Percentiles rank a stretch among this genome's conserved stretches.
phyloP scores from a whole-genome alignment of 2,888 invertebrate species.

The Norana najaformis region DNA sequence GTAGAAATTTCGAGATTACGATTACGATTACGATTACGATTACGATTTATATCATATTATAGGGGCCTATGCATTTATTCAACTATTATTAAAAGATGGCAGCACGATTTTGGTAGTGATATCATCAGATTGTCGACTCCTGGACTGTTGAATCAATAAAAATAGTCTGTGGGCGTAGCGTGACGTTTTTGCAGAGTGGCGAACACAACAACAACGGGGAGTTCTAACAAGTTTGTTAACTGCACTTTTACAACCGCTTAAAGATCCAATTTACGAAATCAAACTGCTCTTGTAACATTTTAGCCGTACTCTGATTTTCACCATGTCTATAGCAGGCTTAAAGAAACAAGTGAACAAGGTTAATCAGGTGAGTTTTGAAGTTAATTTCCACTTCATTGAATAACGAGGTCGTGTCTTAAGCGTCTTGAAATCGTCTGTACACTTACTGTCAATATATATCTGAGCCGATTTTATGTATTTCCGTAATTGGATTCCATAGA shows the following conservation, averaged over 20 bases:
- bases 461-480: too few species aligned
- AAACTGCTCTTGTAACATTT: neutral
- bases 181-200: neutral
- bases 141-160: neutral
- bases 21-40: too few species aligned
- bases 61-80: too few species aligned
- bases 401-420: neutral
- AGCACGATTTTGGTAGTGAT: neutral
- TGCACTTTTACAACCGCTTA: neutral
- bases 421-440: neutral
- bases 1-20: too few species aligned
- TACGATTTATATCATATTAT: too few species aligned
- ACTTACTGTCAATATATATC: too few species aligned
- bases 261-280: neutral
- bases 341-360: constrained; percentile 99
- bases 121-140: neutral
- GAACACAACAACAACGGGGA: neutral
- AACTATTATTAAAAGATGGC: neutral
- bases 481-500: neutral
- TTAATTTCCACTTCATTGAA: constrained; percentile 16
- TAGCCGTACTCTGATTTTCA: neutral
- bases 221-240: neutral
- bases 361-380: constrained; percentile 78
- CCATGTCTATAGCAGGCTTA: constrained; percentile 96
- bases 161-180: constrained; percentile 16